A percentile compares a stretch with the other conserved stretches of the same genome.
Evolutionary conservation across 2,113 vertebrate genomes (phyloP).

Genomic region (Vicugna pacos): DNA sequence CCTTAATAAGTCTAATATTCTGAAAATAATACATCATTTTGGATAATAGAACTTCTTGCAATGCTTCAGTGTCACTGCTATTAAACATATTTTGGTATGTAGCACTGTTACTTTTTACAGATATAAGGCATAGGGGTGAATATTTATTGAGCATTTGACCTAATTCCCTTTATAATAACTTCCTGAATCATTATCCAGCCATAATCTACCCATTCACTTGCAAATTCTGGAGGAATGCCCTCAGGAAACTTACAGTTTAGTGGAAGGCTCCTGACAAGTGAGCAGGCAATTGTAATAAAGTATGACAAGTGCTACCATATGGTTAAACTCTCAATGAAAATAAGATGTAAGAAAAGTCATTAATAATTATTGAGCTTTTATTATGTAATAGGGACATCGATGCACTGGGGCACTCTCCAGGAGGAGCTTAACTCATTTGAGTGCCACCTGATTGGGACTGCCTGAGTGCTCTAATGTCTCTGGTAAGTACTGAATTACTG

Average conservation of each 20-base stretch:
- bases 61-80: background rate
- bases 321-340: background rate
- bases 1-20: background rate
- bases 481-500: slow-evolving; percentile 75
- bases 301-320: background rate
- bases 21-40: slow-evolving; percentile 2
- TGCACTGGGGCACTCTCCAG: background rate
- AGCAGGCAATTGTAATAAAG: background rate
- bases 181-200: background rate
- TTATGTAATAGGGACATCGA: background rate
- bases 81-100: background rate
- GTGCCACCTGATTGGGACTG: background rate
- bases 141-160: background rate
- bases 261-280: background rate
- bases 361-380: background rate
- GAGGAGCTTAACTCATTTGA: background rate
- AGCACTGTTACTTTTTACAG: background rate
- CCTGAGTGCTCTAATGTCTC: slow-evolving; percentile 54
- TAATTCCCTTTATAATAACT: background rate
- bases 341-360: background rate
- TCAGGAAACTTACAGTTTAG: slow-evolving; percentile 12
- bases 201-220: background rate
- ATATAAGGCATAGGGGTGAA: background rate
- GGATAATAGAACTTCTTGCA: background rate
- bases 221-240: background rate